phyloP scores from a whole-genome alignment of 1,140 invertebrate species.

The Heliconius himera region DNA sequence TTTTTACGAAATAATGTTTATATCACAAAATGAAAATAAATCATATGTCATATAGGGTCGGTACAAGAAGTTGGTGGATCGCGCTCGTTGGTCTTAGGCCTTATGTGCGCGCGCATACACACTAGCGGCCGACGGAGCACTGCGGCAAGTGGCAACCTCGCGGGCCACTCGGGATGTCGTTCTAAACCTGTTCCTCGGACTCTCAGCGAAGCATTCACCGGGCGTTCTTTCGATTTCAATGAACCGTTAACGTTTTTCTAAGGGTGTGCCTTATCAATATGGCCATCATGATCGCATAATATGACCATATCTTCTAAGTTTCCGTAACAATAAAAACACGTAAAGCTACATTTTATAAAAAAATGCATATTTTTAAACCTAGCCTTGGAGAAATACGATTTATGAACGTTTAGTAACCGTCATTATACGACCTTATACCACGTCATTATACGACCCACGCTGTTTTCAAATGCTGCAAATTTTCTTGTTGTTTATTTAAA shows the following conservation, averaged over 20 bases:
- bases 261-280: slow-evolving; percentile 66
- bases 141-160: slow-evolving; percentile 55
- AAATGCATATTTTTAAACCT: slow-evolving; percentile 18
- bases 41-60: slow-evolving; percentile 52
- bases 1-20: slow-evolving; percentile 42
- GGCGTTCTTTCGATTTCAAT: slow-evolving; percentile 76
- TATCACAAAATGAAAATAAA: slow-evolving; percentile 41
- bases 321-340: background rate
- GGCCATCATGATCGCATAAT: slow-evolving; percentile 46
- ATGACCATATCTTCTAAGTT: slow-evolving; percentile 40
- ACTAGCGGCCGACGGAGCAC: slow-evolving; percentile 67
- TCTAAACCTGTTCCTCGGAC: slow-evolving; percentile 67
- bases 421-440: slow-evolving; percentile 66
- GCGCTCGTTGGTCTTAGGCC: slow-evolving; percentile 42
- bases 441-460: slow-evolving; percentile 66
- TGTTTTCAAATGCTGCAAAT: slow-evolving; percentile 43
- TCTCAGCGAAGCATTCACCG: slow-evolving; percentile 55
- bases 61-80: slow-evolving; percentile 51
- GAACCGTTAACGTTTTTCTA: slow-evolving; percentile 77
- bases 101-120: slow-evolving; percentile 64
- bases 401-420: slow-evolving; percentile 53
- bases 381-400: slow-evolving; percentile 54
- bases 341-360: background rate
- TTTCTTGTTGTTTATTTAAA: slow-evolving; percentile 20
- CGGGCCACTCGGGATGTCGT: slow-evolving; percentile 64